Evolutionary conservation across 2,888 invertebrate species (phyloP).

Genomic region (Anorthoa munda): DNA sequence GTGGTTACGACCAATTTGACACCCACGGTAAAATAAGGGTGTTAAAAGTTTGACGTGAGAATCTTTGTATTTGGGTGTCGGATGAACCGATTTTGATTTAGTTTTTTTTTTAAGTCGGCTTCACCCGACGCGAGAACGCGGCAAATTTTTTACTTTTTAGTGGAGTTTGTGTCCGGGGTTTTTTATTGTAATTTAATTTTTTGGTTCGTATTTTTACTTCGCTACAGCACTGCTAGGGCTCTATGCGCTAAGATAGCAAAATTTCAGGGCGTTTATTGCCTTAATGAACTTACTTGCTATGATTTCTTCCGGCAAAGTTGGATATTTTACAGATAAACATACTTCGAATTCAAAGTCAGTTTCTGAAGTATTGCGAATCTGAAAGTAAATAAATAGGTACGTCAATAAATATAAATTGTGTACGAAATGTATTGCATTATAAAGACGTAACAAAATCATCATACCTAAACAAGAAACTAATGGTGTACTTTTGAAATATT

Average conservation of each 20-base stretch:
- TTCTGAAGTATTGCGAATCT: constrained; percentile 56
- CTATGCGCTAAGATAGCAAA: not conserved
- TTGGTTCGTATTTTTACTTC: too few relatives aligned
- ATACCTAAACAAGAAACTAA: not conserved
- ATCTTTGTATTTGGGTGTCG: too few relatives aligned
- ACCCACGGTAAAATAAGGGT: too few relatives aligned
- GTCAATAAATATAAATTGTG: not conserved
- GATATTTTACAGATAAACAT: constrained; percentile 70
- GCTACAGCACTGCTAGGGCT: too few relatives aligned
- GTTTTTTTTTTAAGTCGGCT: too few relatives aligned
- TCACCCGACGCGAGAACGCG: too few relatives aligned
- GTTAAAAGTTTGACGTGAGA: too few relatives aligned
- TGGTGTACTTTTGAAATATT: not conserved
- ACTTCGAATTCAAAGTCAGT: constrained; percentile 68
- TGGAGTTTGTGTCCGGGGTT: too few relatives aligned
- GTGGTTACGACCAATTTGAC: not conserved
- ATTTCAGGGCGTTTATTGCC: not conserved
- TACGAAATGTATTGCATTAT: too few relatives aligned
- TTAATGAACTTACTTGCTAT: constrained; percentile 66
- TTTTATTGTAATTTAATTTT: too few relatives aligned
- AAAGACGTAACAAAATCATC: not conserved
- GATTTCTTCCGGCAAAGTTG: constrained; percentile 62
- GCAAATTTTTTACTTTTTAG: too few relatives aligned
- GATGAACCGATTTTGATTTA: too few relatives aligned
- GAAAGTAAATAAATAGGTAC: constrained; percentile 31